phyloP scores from a whole-genome alignment of 2,113 vertebrate species.

The Syngnathus floridae region DNA sequence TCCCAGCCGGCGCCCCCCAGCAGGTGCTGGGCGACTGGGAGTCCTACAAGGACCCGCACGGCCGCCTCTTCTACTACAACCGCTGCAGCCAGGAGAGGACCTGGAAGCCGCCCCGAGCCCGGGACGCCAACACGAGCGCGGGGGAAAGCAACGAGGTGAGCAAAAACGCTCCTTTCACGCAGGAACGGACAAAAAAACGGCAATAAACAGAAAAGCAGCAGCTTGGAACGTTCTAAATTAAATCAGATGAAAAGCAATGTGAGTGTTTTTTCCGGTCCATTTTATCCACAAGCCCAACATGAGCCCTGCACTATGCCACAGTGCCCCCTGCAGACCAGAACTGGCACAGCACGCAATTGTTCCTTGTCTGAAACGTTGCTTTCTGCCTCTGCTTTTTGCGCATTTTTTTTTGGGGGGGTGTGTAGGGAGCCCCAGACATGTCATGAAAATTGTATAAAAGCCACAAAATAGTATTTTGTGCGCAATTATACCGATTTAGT shows the following conservation, averaged over 20 bases:
- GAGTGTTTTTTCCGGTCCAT: background rate
- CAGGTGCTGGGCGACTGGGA: constrained; percentile 86
- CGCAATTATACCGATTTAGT: background rate
- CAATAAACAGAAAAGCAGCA: background rate
- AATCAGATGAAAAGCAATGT: background rate
- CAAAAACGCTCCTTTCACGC: background rate
- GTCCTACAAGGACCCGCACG: constrained; percentile 82
- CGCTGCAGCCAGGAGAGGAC: constrained; percentile 85
- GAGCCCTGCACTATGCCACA: constrained; percentile 13
- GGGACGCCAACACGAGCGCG: constrained; percentile 69
- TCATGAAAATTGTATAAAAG: background rate
- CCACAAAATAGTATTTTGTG: background rate
- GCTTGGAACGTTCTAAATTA: background rate
- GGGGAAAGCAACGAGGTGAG: constrained; percentile 79
- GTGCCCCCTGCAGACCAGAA: constrained; percentile 38
- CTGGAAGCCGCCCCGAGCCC: constrained; percentile 88
- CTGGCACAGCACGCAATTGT: background rate
- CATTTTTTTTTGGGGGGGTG: background rate
- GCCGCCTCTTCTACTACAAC: constrained; percentile 88
- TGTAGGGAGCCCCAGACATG: background rate
- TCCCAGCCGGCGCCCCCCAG: constrained; percentile 75
- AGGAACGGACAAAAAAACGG: background rate
- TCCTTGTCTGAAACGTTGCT: background rate
- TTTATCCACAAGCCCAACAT: background rate
- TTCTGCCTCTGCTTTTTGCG: background rate